These are phyloP conservation scores for Chloebia gouldiae DNA, from an alignment of 2,113 vertebrate species.

Conservation along the genomic window DNA sequence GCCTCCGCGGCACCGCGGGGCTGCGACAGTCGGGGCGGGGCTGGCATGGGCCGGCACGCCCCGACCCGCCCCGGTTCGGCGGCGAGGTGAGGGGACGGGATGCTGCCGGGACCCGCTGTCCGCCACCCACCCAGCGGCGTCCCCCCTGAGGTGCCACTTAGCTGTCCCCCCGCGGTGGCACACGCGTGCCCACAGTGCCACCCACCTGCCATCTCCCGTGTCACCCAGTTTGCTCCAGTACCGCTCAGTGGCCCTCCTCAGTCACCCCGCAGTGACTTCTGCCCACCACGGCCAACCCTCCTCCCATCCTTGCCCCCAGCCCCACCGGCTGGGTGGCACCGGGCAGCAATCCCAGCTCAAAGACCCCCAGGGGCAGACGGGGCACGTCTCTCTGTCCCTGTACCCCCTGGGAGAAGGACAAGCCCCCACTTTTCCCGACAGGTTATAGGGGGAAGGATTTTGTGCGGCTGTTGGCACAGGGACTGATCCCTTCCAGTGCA, in stretches of 20 bases:
- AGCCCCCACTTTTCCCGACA: neutral
- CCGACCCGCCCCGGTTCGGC: no score
- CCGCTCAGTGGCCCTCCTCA: neutral
- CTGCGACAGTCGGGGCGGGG: conserved; percentile 13
- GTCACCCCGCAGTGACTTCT: neutral
- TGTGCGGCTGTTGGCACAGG: neutral
- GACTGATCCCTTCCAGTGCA: neutral
- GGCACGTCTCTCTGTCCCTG: neutral
- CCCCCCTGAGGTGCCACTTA: neutral
- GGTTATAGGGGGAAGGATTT: fast-evolving
- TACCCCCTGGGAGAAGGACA: neutral
- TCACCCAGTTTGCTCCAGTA: neutral
- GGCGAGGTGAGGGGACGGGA: neutral
- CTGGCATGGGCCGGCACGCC: neutral
- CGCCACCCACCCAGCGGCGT: neutral
- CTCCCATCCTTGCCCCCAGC: neutral
- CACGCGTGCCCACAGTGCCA: neutral
- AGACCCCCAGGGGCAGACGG: neutral
- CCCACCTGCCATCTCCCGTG: neutral
- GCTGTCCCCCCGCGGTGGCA: neutral
- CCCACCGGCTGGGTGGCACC: neutral
- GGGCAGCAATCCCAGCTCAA: neutral
- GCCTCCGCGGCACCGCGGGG: conserved; percentile 20
- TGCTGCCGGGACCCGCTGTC: neutral
- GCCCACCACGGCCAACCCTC: neutral